A percentile compares a stretch with the other conserved stretches of the same genome.
These are phyloP conservation scores for Limonius californicus DNA, from an alignment of 1,140 invertebrate genomes.

Conservation along the genomic window DNA sequence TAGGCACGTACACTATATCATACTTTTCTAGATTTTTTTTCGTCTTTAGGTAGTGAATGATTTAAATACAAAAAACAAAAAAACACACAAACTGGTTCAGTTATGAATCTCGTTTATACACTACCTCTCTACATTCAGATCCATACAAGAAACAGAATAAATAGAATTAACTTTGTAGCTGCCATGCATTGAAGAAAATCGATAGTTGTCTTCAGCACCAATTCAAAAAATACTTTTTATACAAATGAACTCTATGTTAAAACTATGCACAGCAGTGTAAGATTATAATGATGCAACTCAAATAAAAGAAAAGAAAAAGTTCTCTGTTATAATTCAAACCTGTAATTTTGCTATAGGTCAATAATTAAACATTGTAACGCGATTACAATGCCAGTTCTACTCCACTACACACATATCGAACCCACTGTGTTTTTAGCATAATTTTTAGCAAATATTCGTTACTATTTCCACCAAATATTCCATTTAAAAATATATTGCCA, in stretches of 20 bases:
- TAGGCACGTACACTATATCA: constrained; percentile 8
- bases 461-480: too few relatives aligned
- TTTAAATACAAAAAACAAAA: constrained; percentile 13
- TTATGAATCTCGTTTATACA: too few relatives aligned
- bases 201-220: too few relatives aligned
- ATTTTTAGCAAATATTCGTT: background rate
- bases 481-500: too few relatives aligned
- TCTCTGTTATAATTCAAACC: constrained; percentile 9
- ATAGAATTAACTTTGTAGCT: too few relatives aligned
- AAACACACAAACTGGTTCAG: background rate
- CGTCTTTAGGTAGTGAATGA: background rate
- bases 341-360: background rate
- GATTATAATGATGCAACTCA: too few relatives aligned
- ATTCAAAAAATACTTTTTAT: too few relatives aligned
- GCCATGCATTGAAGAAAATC: too few relatives aligned
- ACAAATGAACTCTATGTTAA: too few relatives aligned
- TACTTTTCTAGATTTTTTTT: constrained; percentile 1
- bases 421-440: constrained; percentile 6
- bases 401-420: constrained; percentile 12
- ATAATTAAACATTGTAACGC: constrained; percentile 1
- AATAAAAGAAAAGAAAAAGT: background rate
- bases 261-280: too few relatives aligned
- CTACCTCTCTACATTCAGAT: too few relatives aligned
- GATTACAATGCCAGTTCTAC: constrained; percentile 3
- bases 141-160: too few relatives aligned